A percentile compares a stretch with the other conserved stretches of the same genome.
phyloP scores from a whole-genome alignment of 2,888 invertebrate genomes.

The Catocala sponsa region DNA sequence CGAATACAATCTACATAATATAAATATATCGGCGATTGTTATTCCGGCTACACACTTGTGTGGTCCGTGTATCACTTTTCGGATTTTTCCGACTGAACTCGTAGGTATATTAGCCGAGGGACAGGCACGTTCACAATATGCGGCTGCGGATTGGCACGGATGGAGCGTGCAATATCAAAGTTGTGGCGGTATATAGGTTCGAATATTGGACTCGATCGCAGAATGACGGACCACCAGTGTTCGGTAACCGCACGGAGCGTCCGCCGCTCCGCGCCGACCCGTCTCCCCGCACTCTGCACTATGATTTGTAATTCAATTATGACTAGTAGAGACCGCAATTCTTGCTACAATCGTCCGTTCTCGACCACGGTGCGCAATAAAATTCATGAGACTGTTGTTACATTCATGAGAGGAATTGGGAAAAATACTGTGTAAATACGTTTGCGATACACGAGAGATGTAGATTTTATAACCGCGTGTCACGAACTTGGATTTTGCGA shows the following conservation, averaged over 20 bases:
- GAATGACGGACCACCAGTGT: constrained; percentile 52
- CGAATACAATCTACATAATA: constrained; percentile 22
- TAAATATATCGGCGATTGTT: constrained; percentile 20
- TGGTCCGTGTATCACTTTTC: constrained; percentile 31
- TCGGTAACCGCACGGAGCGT: constrained; percentile 43
- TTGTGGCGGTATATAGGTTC: constrained; percentile 54
- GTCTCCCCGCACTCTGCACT: constrained; percentile 27
- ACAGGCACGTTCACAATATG: constrained; percentile 72
- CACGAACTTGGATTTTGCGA: constrained; percentile 36
- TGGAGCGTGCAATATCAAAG: constrained; percentile 68
- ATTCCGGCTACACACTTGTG: constrained; percentile 22
- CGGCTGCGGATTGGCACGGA: constrained; percentile 70
- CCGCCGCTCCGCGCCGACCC: constrained; percentile 13
- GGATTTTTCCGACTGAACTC: constrained; percentile 42
- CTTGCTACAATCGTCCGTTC: constrained; percentile 53
- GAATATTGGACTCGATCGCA: constrained; percentile 61
- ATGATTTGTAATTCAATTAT: constrained; percentile 70
- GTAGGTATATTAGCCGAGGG: constrained; percentile 61
- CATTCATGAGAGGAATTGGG: constrained; percentile 58
- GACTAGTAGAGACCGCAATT: constrained; percentile 56
- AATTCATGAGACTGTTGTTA: constrained; percentile 70
- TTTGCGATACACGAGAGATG: constrained; percentile 56
- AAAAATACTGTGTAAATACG: constrained; percentile 62
- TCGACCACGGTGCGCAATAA: constrained; percentile 60
- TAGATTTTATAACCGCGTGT: constrained; percentile 54